These are phyloP conservation scores for Lepidochitona cinerea DNA, from an alignment of 2,888 invertebrate genomes.

Conservation along the genomic window DNA sequence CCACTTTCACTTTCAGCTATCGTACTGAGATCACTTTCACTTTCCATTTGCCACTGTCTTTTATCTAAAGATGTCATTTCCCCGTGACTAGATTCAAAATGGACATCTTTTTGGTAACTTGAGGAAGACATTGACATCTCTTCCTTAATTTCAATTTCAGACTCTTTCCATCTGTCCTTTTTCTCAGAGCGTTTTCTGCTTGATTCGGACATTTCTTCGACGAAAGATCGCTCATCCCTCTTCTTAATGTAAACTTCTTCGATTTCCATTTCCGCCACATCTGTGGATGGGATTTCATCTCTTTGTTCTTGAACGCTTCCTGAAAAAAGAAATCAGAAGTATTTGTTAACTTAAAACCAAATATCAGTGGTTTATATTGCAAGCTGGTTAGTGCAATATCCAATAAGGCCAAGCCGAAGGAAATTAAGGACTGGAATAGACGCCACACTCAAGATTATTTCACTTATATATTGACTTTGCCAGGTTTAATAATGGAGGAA, in stretches of 20 bases:
- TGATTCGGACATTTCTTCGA: background rate
- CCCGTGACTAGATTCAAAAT: background rate
- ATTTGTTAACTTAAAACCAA: too few species aligned
- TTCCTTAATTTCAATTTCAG: background rate
- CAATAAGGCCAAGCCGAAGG: too few species aligned
- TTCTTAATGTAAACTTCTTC: conserved; percentile 2
- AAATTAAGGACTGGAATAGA: too few species aligned
- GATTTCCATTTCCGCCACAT: conserved; percentile 2
- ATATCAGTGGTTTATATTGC: too few species aligned
- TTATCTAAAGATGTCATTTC: background rate
- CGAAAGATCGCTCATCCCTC: background rate
- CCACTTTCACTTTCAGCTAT: background rate
- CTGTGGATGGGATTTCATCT: conserved; percentile 3
- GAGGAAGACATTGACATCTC: background rate
- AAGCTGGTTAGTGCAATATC: too few species aligned
- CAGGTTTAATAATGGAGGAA: too few species aligned
- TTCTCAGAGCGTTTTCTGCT: background rate
- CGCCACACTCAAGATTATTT: too few species aligned
- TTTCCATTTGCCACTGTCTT: background rate
- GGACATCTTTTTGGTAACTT: background rate
- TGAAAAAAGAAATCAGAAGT: background rate
- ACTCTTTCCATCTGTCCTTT: background rate
- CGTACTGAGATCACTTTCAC: background rate
- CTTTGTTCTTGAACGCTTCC: background rate
- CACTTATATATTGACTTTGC: too few species aligned